Evolutionary conservation across 2,888 invertebrate genomes (phyloP), one percentile per base, ranked within the genome.

Genomic region (Parnassius mnemosyne): DNA sequence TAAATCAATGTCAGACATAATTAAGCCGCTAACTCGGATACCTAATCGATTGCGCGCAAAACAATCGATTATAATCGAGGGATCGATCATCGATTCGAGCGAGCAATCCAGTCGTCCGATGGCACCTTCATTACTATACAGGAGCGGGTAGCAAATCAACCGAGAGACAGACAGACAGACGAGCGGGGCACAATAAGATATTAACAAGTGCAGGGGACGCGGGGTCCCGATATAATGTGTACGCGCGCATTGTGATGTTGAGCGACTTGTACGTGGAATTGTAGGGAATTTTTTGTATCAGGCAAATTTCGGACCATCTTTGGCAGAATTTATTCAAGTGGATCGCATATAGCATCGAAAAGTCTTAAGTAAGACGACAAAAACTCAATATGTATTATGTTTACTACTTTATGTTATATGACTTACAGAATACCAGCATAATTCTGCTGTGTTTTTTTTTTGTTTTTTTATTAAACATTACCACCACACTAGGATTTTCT

Each of bases 121-220:
- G 80, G 84, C 83, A 77, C 84, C 81, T 83, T 84, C 85, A 87
- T 86, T 86, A 82, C 74, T 81, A 87, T 85, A 84, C 87, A 75
- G 85, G 76, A 84, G 85, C 84, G 72, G 74, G 75, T 74, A 74
- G 83, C 87, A 85, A 85, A 87, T 85, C 85, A 86, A 78, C 71
- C 68, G 75, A 74, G 79, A 75, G 85, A 81, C 84, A 75, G 79
- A 81, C 83, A 74, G 84, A 85, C 84, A 78, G 83, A 83, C 84
- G 81, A 80, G 69, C 49, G 71, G 76, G 79, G 76, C 79, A 84
- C 84, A 85, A 85, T 85, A 81, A 83, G 75, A 81, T 85, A 86
- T 85, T 86, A 84, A 86, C 85, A 86, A 86, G 82, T 70, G 71
- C 47, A 47, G 49, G 13, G 49, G 49, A 49, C 49, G 49, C 11